These are phyloP conservation scores for Sylvicola cinctus DNA, from an alignment of 2,888 invertebrate species.

Conservation along the genomic window DNA sequence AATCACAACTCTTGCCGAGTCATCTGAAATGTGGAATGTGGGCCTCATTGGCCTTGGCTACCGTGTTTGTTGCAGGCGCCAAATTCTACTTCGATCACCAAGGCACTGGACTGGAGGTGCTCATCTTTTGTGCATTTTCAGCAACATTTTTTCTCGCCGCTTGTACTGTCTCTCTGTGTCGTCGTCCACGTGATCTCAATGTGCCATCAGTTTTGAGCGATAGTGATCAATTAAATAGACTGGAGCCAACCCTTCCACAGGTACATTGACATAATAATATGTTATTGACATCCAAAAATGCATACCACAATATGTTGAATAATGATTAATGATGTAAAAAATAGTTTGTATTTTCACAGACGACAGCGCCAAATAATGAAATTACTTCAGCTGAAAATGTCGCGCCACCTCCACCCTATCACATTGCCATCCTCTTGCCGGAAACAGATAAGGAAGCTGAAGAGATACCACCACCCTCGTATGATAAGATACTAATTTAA, in stretches of 20 bases:
- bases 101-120: conserved; percentile 34
- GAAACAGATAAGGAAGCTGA: conserved; percentile 27
- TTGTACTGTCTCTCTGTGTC: conserved; percentile 39
- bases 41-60: conserved; percentile 45
- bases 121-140: conserved; percentile 40
- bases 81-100: conserved; percentile 9
- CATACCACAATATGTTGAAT: too few relatives aligned
- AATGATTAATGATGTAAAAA: too few relatives aligned
- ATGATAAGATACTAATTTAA: conserved; percentile 53
- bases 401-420: conserved; percentile 54
- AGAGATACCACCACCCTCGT: conserved; percentile 53
- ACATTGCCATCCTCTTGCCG: conserved; percentile 59
- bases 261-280: too few relatives aligned
- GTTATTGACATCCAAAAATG: too few relatives aligned
- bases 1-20: conserved; percentile 29
- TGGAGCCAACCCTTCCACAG: too few relatives aligned
- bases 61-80: conserved; percentile 40
- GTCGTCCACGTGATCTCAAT: conserved; percentile 25
- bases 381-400: conserved; percentile 8
- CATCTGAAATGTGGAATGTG: conserved; percentile 50
- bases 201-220: conserved; percentile 14
- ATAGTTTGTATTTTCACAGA: too few relatives aligned
- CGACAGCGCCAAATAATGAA: too few relatives aligned
- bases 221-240: too few relatives aligned
- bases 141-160: conserved; percentile 39